Base-by-base conservation (phyloP, 2,888 invertebrate species). In the Rotaria sp. region DNA sequence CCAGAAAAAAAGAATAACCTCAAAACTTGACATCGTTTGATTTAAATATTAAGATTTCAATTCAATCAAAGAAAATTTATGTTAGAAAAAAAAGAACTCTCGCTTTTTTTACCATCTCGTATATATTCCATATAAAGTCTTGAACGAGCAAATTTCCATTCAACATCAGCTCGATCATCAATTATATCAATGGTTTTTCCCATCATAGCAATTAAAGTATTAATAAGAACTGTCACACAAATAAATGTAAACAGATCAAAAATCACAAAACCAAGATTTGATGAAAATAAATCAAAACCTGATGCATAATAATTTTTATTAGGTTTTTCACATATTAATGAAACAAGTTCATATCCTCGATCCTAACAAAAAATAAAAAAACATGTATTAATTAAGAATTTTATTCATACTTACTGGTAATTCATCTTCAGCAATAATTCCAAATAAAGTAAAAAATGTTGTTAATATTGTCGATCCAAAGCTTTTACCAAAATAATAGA, bases 131-230 rank as follows among this genome's bases (percentile, higher is more conserved):
- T 89, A 88, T 90, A 90, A 21, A 91, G 88, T 87, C 89, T 89
- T 85, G 90, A 90, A 52, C 91, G 88, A 10, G 90, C 90, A 87
- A 90, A 91, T 87, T 91, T 91, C 91, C 91, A 91, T 86, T 91
- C 91, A 8, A 89, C 90, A 87, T 91, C 91, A 8, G 90, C 89
- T 52, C 90, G 89, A 35, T 75, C 35, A 67, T 67, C 67, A 35
- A 67, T 67, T 30, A 30, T 2, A 30, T 94, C 93, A 89, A 94
- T 94, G 0, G 94, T 94, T 88, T 94, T 93, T 0, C 94, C 93
- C 94, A 94, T 94, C 89, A 91, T 90, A 11, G 94, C 94, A 89
- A 94, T 94, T 15, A 90, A 88, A 94, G 94, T 94, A 90, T 94
- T 94, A 87, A 94, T 90, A 18, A 91, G 89, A 1, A 92, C 92